Percentiles rank a stretch among this genome's conserved stretches.
Conservation (phyloP, 23 tunicate genomes). For the Phallusia fumigata region DNA sequence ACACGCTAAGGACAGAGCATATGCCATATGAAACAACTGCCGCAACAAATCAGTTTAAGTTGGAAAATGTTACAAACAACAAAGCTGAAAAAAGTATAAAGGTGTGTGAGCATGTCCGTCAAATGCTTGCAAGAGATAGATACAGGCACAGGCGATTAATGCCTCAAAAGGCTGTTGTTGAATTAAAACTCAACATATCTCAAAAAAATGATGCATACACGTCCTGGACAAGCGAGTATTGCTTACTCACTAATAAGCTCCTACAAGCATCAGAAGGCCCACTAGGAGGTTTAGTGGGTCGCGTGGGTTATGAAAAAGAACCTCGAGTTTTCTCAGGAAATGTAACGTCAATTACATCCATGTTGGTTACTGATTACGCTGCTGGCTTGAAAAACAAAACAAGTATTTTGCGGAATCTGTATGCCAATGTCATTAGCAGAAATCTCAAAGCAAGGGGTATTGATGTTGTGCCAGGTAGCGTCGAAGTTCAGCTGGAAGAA, state of each 20-base stretch:
- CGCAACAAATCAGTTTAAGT: neutral
- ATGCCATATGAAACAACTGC: neutral
- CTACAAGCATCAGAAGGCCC: neutral
- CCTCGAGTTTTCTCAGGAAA: neutral
- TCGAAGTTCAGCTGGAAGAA: neutral
- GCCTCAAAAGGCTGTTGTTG: neutral
- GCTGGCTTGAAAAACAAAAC: neutral
- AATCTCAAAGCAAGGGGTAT: neutral
- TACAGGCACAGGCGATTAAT: neutral
- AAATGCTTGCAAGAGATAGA: neutral
- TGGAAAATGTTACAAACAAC: neutral
- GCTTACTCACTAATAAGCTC: neutral
- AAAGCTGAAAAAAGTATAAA: neutral
- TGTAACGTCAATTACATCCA: neutral
- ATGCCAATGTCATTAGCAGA: neutral
- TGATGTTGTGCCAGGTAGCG: neutral
- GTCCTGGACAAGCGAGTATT: neutral
- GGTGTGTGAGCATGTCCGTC: neutral
- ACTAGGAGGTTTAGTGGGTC: neutral
- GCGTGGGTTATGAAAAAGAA: neutral
- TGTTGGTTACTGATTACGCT: neutral
- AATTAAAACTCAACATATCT: neutral
- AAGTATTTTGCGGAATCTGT: neutral
- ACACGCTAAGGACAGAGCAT: no score
- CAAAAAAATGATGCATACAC: neutral